Evolutionary conservation across 2,888 invertebrate species (phyloP), one percentile per base, ranked within the genome.

Genomic region (Netelia inedita): DNA sequence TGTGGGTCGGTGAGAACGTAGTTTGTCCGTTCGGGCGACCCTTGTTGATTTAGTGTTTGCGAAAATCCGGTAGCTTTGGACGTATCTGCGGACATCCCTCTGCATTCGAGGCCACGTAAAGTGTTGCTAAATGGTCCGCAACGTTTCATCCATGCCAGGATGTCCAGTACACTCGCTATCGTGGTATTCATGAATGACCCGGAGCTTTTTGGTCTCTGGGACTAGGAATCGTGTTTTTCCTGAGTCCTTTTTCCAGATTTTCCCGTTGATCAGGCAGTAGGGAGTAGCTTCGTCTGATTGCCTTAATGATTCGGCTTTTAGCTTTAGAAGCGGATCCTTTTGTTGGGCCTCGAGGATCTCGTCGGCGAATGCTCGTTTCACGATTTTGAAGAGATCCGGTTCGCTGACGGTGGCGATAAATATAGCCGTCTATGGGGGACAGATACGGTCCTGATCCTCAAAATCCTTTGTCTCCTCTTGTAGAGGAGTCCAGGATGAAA

Each of bases 71-170:
- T 21, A 73, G 1, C 11, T 6, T 1, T 16, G 69, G 1, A 81
- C 81, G 21, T 81, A 81, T 0, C 41, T 16, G 9, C 61, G 41
- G 3, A 81, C 74, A 10, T 81, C 75, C 1, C 61, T 28, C 8
- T 8, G 19, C 3, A 81, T 19, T 9, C 41, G 41, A 1, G 65
- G 43, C 81, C 81, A 81, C 1, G 50, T 57, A 16, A 35, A 81
- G 35, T 5, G 55, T 6, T 68, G 2, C n/a, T 59, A 55, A 16
- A 82, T 71, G 10, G 19, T 23, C 8, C 66, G 28, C 1, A 43
- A 1, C 1, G 82, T 82, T 19, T 82, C 82, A 16, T 76, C 82
- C 1, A 14, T 21, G 1, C 76, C 71, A 0, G 57, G 80, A 46
- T 80, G 80, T 0, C 73, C 73, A 5, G 79, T 53, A 6, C 63